phyloP scores from a whole-genome alignment of 2,888 invertebrate species.

The Seladonia tumulorum region DNA sequence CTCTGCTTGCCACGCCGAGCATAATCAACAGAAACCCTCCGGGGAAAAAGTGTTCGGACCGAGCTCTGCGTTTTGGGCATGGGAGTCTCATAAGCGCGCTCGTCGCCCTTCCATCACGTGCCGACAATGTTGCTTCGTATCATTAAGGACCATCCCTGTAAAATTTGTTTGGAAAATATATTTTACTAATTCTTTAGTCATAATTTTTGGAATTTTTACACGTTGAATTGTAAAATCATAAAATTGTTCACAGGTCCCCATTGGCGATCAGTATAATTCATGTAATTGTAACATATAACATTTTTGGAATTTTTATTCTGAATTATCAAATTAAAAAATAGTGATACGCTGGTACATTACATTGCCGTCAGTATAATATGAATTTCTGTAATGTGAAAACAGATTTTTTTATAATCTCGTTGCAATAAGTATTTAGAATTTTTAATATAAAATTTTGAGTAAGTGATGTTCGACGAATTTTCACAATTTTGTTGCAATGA shows the following conservation, averaged over 20 bases:
- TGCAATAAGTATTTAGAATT: background rate
- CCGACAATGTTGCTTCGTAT: background rate
- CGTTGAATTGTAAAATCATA: background rate
- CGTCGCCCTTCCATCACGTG: background rate
- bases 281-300: too few relatives aligned
- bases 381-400: background rate
- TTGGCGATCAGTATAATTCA: background rate
- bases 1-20: conserved; percentile 32
- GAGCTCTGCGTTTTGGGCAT: conserved; percentile 17
- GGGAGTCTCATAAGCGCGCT: background rate
- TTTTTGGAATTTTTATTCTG: background rate
- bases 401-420: background rate
- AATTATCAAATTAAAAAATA: background rate
- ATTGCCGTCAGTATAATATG: background rate
- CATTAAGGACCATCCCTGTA: background rate
- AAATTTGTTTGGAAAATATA: background rate
- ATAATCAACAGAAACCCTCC: conserved; percentile 26
- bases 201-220: background rate
- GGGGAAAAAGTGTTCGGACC: background rate
- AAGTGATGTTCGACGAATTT: background rate
- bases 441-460: background rate
- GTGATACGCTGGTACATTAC: background rate
- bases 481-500: background rate
- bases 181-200: background rate
- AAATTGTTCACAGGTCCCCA: background rate